Evolutionary conservation across 1,140 invertebrate genomes (phyloP).

Genomic region (Pseudachorutes palmiensis): DNA sequence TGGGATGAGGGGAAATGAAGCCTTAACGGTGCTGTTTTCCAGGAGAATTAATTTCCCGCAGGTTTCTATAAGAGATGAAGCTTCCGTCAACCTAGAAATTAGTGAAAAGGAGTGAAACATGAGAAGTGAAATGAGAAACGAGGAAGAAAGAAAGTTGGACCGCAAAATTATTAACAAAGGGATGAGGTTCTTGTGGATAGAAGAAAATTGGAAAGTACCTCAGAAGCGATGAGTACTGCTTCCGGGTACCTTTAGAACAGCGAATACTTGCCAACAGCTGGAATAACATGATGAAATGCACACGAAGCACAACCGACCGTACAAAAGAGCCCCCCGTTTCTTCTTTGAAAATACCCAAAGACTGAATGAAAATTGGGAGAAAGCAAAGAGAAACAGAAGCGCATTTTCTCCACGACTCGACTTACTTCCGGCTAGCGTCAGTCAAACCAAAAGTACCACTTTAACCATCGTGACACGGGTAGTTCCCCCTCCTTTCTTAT

Average conservation of each 20-base stretch:
- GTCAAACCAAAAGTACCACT: slow-evolving; percentile 17
- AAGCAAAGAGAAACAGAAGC: background rate
- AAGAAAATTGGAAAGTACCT: background rate
- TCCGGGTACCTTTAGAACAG: too few species aligned
- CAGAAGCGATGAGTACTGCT: too few species aligned
- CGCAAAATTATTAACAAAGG: background rate
- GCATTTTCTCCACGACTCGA: slow-evolving; percentile 3
- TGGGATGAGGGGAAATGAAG: too few species aligned
- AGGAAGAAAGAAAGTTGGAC: background rate
- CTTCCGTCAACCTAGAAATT: background rate
- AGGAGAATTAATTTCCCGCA: too few species aligned
- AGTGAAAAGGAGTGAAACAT: background rate
- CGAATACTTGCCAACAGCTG: slow-evolving; percentile 22
- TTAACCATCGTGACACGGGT: background rate
- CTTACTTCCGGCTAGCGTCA: slow-evolving; percentile 22
- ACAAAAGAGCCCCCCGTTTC: background rate
- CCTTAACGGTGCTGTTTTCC: too few species aligned
- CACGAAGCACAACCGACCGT: background rate
- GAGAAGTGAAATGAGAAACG: background rate
- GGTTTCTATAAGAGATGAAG: background rate
- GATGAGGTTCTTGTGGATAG: background rate
- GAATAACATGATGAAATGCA: slow-evolving; percentile 26
- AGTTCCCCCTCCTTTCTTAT: slow-evolving; percentile 3
- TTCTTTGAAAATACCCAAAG: background rate
- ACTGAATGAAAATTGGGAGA: background rate